Evolutionary conservation across 53 echinoderm and acorn worm species (phyloP).

Genomic region (Stichopus horrens): DNA sequence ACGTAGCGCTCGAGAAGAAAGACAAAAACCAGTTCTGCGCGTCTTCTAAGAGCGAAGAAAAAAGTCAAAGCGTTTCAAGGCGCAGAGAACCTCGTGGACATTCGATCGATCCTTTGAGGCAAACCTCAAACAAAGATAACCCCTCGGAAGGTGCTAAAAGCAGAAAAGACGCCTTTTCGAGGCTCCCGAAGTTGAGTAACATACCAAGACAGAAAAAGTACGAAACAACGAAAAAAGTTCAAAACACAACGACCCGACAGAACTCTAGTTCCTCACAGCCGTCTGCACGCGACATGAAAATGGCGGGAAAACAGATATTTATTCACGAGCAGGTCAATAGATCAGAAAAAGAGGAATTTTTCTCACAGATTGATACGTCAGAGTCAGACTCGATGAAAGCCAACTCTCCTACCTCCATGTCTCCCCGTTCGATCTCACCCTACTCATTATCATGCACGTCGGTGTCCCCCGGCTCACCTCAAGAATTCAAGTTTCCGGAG

Average conservation of each 20-base stretch:
- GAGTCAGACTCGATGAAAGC: neutral
- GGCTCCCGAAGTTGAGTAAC: conserved; percentile 26
- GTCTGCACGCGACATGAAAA: neutral
- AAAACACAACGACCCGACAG: neutral
- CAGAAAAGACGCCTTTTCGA: conserved; percentile 25
- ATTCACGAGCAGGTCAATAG: conserved; percentile 10
- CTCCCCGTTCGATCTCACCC: conserved; percentile 41
- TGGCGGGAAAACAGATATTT: conserved; percentile 19
- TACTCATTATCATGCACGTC: conserved; percentile 16
- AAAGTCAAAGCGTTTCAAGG: neutral
- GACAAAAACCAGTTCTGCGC: conserved; percentile 7
- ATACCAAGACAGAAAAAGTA: conserved; percentile 20
- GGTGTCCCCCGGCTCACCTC: conserved; percentile 25
- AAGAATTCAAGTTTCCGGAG: conserved; percentile 17
- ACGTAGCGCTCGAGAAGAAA: neutral
- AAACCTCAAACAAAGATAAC: neutral
- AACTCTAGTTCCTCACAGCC: neutral
- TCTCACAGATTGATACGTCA: neutral
- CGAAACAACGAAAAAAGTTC: neutral
- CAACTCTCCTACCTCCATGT: conserved; percentile 36
- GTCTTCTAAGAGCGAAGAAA: neutral
- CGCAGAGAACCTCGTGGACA: neutral
- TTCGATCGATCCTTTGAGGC: neutral
- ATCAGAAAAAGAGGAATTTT: conserved; percentile 12
- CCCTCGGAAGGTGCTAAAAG: neutral